Evolutionary conservation across 2,797 vertebrate genomes (phyloP), one percentile per base, ranked within the genome.

Genomic region (Muscicapa striata): DNA sequence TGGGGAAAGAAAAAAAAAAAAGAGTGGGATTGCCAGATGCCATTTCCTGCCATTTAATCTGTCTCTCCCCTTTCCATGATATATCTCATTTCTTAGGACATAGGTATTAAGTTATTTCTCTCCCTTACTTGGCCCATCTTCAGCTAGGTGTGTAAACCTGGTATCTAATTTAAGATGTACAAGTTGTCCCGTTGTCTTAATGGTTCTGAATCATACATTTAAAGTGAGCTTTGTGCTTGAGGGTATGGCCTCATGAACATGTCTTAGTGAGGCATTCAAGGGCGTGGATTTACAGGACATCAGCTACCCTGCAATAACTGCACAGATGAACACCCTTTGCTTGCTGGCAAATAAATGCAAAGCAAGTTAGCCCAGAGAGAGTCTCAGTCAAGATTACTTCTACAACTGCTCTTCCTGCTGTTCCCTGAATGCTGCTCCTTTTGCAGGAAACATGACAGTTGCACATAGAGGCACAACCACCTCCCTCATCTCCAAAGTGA

Each of bases 251-350:
- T 89, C 4, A 1, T 51, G 58, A 89, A 68, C 43, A 40, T 36
- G n/a, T 83, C 84, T 81, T 1, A 4, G 62, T 62, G 83, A 91
- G 69, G 89, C 73, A 86, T 70, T 67, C 68, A 87, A 85, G 94
- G 91, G 94, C 81, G 91, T 84, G 95, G 93, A 88, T 95, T 88
- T 93, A 88, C 19, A 78, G 87, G 85, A 91, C 73, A 89, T 17
- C 61, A 72, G 38, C 79, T 83, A 68, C 51, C 38, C 69, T 66
- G 73, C 79, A 80, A 6, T 69, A 87, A 78, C 40, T 75, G 51
- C 85, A 59, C 1, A 2, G 72, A 58, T n/a, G 15, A 92, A 72
- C 68, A 58, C 38, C 49, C 66, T 81, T 85, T 92, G 43, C 72
- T 49, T 91, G 82, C 89, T 52, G 34, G 64, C 68, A 91, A 77